Evolutionary conservation across 2,797 vertebrate genomes (phyloP).

Genomic region (Remorina albescens): DNA sequence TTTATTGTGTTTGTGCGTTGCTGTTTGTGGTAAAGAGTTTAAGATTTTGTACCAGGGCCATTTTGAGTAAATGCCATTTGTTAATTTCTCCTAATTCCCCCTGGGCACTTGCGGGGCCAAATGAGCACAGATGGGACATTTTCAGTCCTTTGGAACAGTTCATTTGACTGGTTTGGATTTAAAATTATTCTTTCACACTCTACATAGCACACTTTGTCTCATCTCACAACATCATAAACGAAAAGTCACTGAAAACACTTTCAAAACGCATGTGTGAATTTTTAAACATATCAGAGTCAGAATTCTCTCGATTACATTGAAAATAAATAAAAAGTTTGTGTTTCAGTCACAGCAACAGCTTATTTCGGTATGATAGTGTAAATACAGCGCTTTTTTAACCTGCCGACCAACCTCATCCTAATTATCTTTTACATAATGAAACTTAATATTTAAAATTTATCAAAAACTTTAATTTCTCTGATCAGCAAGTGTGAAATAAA

Average conservation of each 20-base stretch:
- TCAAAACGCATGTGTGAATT: not conserved
- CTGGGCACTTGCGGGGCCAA: conserved; percentile 62
- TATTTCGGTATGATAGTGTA: not conserved
- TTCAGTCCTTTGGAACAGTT: conserved; percentile 68
- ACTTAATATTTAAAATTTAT: not conserved
- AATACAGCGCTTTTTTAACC: not conserved
- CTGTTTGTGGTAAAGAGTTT: not conserved
- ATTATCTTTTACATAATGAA: not conserved
- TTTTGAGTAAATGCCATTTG: conserved; percentile 71
- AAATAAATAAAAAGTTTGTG: not conserved
- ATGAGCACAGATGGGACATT: conserved; percentile 78
- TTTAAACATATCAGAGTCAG: not conserved
- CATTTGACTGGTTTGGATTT: conserved; percentile 60
- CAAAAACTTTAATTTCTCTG: not conserved
- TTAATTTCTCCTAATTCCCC: conserved; percentile 71
- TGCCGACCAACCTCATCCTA: not conserved
- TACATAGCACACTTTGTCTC: conserved; percentile 43
- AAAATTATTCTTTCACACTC: conserved; percentile 66
- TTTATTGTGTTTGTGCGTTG: not conserved
- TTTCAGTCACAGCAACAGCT: not conserved
- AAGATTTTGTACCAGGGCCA: conserved; percentile 32
- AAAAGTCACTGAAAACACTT: conserved; percentile 1
- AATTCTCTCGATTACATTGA: accelerated
- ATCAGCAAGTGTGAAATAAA: not conserved
- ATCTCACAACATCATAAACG: not conserved